phyloP scores from a whole-genome alignment of 1,140 invertebrate species.

The Ooceraea biroi region DNA sequence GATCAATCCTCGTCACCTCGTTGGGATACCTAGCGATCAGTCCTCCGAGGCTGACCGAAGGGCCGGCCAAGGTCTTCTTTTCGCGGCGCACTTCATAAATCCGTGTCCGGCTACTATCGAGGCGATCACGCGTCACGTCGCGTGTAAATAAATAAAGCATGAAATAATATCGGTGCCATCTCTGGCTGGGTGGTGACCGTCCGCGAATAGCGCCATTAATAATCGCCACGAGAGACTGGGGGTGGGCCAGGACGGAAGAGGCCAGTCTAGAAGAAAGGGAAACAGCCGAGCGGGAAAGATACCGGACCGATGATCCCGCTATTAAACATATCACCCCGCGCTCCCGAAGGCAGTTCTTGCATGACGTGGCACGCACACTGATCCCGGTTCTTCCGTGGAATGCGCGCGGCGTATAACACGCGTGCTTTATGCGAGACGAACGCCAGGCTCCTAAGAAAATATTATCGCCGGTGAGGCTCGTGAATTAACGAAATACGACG shows the following conservation, averaged over 20 bases:
- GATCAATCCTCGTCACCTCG: conserved; percentile 59
- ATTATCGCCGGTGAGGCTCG: conserved; percentile 51
- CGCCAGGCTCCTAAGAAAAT: conserved; percentile 41
- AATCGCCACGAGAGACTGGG: conserved; percentile 53
- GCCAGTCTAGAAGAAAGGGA: conserved; percentile 8
- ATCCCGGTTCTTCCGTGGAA: conserved; percentile 56
- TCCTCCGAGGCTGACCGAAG: conserved; percentile 30
- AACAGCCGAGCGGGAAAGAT: conserved; percentile 34
- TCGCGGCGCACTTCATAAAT: conserved; percentile 73
- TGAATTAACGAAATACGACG: conserved; percentile 68
- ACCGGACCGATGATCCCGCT: conserved; percentile 56
- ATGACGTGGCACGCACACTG: conserved; percentile 68
- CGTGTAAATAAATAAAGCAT: conserved; percentile 79
- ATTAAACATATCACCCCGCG: conserved; percentile 72
- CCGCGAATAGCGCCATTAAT: conserved; percentile 73
- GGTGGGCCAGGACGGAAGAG: not conserved
- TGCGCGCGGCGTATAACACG: conserved; percentile 37
- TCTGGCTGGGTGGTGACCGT: conserved; percentile 69
- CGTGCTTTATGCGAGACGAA: conserved; percentile 64
- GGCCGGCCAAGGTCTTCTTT: conserved; percentile 56
- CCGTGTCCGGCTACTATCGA: conserved; percentile 55
- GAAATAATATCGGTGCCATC: conserved; percentile 74
- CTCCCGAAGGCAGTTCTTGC: conserved; percentile 56
- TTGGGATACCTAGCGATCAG: conserved; percentile 41
- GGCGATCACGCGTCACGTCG: conserved; percentile 58